These are phyloP conservation scores for Caerostris extrusa DNA, from an alignment of 1,140 invertebrate genomes.

Conservation along the genomic window DNA sequence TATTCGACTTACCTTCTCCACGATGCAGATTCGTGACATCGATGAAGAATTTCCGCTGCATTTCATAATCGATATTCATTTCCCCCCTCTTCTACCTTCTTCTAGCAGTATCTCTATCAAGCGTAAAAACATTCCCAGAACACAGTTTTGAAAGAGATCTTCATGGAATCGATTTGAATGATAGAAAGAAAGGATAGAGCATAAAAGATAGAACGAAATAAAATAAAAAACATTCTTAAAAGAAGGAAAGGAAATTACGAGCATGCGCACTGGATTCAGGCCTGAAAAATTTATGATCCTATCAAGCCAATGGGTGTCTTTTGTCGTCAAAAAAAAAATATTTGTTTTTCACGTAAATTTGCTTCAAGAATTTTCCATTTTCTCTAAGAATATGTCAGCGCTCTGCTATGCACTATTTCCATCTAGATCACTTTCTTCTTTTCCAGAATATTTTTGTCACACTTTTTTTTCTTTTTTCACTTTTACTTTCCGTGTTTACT, in stretches of 20 bases:
- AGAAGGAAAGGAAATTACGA: slow-evolving; percentile 14
- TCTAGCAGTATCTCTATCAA: neutral
- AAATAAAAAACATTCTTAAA: neutral
- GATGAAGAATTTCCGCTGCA: slow-evolving; percentile 37
- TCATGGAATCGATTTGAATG: slow-evolving; percentile 61
- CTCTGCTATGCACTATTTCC: neutral
- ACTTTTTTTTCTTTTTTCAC: neutral
- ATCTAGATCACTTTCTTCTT: neutral
- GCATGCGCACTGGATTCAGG: neutral
- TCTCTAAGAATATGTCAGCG: slow-evolving; percentile 24
- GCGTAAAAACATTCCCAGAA: slow-evolving; percentile 50
- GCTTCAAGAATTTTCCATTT: neutral
- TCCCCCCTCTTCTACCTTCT: neutral
- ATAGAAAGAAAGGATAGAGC: slow-evolving; percentile 10
- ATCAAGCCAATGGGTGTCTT: slow-evolving; percentile 61
- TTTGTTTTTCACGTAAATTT: slow-evolving; percentile 37
- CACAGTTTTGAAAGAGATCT: neutral
- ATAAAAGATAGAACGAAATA: slow-evolving; percentile 1
- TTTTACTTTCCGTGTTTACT: neutral
- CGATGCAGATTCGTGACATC: slow-evolving; percentile 44
- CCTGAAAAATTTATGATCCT: slow-evolving; percentile 69
- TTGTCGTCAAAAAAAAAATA: slow-evolving; percentile 44
- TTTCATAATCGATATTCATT: slow-evolving; percentile 51
- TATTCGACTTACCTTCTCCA: slow-evolving; percentile 11
- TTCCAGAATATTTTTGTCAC: slow-evolving; percentile 3